Conservation (phyloP, 2,113 vertebrate species). For the Oncorhynchus gorbuscha region DNA sequence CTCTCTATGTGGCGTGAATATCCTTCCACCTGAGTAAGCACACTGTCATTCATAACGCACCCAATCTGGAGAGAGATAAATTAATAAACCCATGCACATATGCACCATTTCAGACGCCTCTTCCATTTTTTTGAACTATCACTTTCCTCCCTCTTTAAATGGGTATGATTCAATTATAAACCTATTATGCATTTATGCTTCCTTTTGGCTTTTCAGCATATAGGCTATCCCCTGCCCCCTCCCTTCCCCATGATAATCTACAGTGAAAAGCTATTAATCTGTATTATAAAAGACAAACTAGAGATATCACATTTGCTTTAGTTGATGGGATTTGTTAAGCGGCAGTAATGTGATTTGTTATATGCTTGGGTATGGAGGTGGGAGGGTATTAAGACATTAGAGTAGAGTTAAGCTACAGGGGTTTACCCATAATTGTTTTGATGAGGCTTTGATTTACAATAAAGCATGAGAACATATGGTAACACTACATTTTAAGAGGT, state of each 20-base stretch:
- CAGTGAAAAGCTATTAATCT: conserved; percentile 59
- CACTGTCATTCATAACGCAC: conserved; percentile 59
- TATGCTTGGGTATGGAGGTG: conserved; percentile 18
- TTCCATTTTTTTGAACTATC: conserved; percentile 56
- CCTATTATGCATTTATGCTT: conserved; percentile 49
- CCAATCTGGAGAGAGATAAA: conserved; percentile 51
- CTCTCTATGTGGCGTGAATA: conserved; percentile 47
- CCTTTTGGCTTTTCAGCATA: conserved; percentile 27
- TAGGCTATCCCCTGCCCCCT: conserved; percentile 38
- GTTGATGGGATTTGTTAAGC: conserved; percentile 47
- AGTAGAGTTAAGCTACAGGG: neutral
- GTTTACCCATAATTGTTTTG: no score
- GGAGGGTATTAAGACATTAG: conserved; percentile 1
- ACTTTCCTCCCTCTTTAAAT: conserved; percentile 38
- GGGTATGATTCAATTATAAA: conserved; percentile 66
- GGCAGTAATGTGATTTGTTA: conserved; percentile 40
- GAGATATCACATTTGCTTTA: conserved; percentile 50
- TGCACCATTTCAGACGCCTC: conserved; percentile 57
- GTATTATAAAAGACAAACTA: conserved; percentile 51
- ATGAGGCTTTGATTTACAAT: conserved; percentile 1
- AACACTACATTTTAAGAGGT: no score
- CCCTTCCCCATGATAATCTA: conserved; percentile 37
- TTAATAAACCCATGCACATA: conserved; percentile 53
- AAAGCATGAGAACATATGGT: neutral
- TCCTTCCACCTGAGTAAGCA: conserved; percentile 61